phyloP scores from a whole-genome alignment of 1,140 invertebrate genomes.

The Philopotamus ludificatus region DNA sequence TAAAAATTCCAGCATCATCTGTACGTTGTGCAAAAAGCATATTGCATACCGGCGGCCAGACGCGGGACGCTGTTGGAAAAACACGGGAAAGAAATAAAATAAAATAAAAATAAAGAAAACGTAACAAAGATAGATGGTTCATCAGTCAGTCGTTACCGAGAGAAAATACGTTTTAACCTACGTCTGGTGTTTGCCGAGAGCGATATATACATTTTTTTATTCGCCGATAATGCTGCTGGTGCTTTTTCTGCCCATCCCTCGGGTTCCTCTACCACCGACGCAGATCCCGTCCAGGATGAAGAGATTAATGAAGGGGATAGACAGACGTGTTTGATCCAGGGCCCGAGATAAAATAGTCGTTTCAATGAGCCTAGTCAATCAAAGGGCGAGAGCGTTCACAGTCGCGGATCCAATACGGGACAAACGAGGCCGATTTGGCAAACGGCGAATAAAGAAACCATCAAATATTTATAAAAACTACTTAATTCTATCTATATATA shows the following conservation, averaged over 20 bases:
- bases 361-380: conserved; percentile 16
- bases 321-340: conserved; percentile 16
- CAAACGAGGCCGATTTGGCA: not conserved
- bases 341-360: conserved; percentile 7
- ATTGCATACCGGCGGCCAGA: too few species aligned
- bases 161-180: conserved; percentile 29
- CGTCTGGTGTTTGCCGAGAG: conserved; percentile 21
- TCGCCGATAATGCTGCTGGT: conserved; percentile 3
- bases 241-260: not conserved
- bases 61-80: too few species aligned
- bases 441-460: not conserved
- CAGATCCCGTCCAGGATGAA: not conserved
- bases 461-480: too few species aligned
- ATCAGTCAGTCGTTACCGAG: conserved; percentile 33
- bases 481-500: too few species aligned
- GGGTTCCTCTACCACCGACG: not conserved
- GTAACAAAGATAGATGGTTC: conserved; percentile 38
- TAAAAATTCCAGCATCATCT: too few species aligned
- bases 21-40: too few species aligned
- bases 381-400: not conserved
- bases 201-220: conserved; percentile 4
- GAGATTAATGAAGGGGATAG: conserved; percentile 22
- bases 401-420: not conserved
- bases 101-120: conserved; percentile 16
- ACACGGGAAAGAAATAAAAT: too few species aligned